phyloP scores from a whole-genome alignment of 2,797 vertebrate genomes.

The Enteromius fasciolatus region DNA sequence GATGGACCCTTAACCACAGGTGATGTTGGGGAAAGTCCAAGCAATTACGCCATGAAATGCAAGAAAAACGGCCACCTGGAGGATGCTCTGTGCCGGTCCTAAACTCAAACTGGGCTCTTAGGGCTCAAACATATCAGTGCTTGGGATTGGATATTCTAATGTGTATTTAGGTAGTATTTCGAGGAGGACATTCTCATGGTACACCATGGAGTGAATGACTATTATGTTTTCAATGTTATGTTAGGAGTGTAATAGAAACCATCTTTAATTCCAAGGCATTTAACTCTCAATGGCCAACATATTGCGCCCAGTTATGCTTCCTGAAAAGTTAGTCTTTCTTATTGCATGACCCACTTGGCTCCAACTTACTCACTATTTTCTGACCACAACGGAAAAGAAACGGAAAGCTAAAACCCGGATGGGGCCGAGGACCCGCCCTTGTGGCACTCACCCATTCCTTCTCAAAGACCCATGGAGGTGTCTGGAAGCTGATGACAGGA shows the following conservation, averaged over 20 bases:
- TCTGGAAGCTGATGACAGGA: constrained; percentile 88
- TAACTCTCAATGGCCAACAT: neutral
- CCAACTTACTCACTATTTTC: neutral
- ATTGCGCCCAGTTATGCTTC: neutral
- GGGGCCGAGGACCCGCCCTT: neutral
- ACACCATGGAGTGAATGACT: constrained; percentile 40
- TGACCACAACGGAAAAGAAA: neutral
- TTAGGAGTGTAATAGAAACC: constrained; percentile 12
- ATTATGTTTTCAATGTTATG: constrained; percentile 38
- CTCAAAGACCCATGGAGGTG: constrained; percentile 85
- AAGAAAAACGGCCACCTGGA: constrained; percentile 60
- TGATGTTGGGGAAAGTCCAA: constrained; percentile 71
- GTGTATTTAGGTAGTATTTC: constrained; percentile 47
- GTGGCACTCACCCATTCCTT: constrained; percentile 77
- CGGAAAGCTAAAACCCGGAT: neutral
- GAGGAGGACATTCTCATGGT: constrained; percentile 43
- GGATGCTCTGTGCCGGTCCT: constrained; percentile 62
- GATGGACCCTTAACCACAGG: constrained; percentile 81
- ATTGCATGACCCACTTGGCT: neutral
- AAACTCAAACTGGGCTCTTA: constrained; percentile 63
- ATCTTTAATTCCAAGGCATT: neutral
- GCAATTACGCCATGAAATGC: constrained; percentile 59
- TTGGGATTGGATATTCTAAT: constrained; percentile 55
- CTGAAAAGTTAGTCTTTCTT: neutral
- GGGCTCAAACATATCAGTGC: constrained; percentile 62